Evolutionary conservation across 2,113 vertebrate genomes (phyloP).

Genomic region (Scomber colias): DNA sequence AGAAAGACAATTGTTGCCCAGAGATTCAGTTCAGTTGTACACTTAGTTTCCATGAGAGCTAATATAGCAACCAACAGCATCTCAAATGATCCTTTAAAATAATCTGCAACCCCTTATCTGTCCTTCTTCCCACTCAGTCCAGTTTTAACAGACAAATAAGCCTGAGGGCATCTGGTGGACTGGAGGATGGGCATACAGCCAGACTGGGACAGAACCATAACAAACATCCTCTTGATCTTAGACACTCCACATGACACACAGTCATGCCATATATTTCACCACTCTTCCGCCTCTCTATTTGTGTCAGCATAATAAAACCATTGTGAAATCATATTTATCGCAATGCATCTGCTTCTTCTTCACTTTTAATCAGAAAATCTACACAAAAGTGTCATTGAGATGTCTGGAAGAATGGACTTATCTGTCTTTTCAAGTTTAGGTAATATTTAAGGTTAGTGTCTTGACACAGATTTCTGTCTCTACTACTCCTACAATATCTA

Average conservation of each 20-base stretch:
- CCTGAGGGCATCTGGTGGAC: too few relatives aligned
- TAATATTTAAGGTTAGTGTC: not conserved
- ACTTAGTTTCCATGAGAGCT: too few relatives aligned
- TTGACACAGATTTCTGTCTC: not conserved
- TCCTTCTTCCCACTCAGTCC: too few relatives aligned
- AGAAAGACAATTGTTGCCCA: too few relatives aligned
- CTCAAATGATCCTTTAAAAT: too few relatives aligned
- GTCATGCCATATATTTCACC: not conserved
- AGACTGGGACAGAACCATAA: too few relatives aligned
- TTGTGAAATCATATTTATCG: slow-evolving; percentile 54
- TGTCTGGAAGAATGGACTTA: not conserved
- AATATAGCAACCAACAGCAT: too few relatives aligned
- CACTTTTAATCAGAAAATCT: slow-evolving; percentile 46
- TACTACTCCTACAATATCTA: too few relatives aligned
- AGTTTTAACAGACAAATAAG: too few relatives aligned
- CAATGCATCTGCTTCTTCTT: slow-evolving; percentile 56
- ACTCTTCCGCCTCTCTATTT: slow-evolving; percentile 22
- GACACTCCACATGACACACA: not conserved
- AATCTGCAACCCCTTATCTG: too few relatives aligned
- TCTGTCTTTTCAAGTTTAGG: not conserved
- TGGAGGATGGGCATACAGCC: too few relatives aligned
- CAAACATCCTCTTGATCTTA: slow-evolving; percentile 1
- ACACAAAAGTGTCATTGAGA: slow-evolving; percentile 3
- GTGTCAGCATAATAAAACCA: slow-evolving; percentile 27
- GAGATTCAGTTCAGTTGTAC: too few relatives aligned